Evolutionary conservation across 2,113 vertebrate species (phyloP).

Genomic region (Lepus europaeus): DNA sequence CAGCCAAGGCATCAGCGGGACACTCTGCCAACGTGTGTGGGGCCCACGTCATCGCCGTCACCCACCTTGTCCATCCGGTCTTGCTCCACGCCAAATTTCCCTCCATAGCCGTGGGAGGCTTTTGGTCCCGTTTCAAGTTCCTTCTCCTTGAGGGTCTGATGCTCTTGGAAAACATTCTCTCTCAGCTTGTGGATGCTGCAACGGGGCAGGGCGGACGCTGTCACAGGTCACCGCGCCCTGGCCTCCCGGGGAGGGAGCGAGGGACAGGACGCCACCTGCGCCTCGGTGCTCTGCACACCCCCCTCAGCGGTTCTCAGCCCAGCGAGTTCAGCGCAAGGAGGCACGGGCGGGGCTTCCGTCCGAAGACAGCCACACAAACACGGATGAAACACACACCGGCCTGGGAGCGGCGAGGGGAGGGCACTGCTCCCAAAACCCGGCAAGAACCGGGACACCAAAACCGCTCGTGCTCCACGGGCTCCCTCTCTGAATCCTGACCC

Average conservation of each 20-base stretch:
- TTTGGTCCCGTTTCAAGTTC: conserved; percentile 93
- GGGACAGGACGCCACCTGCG: accelerated
- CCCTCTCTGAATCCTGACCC: background rate
- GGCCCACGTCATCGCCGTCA: accelerated
- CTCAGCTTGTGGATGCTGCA: conserved; percentile 94
- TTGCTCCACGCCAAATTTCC: conserved; percentile 96
- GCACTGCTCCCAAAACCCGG: accelerated
- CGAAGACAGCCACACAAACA: background rate
- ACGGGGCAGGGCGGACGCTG: background rate
- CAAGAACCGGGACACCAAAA: background rate
- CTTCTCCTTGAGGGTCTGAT: conserved; percentile 93
- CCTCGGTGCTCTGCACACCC: accelerated
- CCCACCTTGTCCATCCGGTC: conserved; percentile 98
- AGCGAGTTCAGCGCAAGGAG: no score
- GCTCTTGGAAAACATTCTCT: conserved; percentile 95
- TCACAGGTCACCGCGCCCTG: accelerated
- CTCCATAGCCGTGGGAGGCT: conserved; percentile 96
- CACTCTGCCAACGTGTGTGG: accelerated
- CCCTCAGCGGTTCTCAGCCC: accelerated
- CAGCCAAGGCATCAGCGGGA: accelerated
- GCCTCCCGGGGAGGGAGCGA: accelerated
- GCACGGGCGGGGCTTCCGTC: background rate
- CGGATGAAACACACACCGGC: no score
- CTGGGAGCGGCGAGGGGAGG: background rate
- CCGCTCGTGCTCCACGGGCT: accelerated